Evolutionary conservation across 2,113 vertebrate species (phyloP).

Genomic region (Corythornis vintsioides): DNA sequence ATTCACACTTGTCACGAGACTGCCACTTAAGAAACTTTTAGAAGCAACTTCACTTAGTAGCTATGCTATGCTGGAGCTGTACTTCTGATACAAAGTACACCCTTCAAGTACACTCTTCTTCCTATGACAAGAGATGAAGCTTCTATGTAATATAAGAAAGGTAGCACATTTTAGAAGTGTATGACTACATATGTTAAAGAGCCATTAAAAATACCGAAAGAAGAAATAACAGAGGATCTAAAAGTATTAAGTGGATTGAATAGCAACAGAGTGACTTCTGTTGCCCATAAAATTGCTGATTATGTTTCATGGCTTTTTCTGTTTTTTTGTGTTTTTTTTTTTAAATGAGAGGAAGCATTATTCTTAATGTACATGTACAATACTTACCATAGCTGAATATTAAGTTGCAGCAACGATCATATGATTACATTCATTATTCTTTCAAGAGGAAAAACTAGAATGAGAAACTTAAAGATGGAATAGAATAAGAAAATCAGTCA

Average conservation of each 20-base stretch:
- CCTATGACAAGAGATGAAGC: neutral
- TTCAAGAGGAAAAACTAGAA: neutral
- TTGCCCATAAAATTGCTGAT: neutral
- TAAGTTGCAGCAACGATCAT: neutral
- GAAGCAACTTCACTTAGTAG: neutral
- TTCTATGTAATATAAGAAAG: neutral
- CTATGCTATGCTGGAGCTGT: neutral
- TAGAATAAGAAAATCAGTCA: slow-evolving; percentile 4
- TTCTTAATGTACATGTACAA: neutral
- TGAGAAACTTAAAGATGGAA: neutral
- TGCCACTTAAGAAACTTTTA: neutral
- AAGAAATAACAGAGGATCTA: neutral
- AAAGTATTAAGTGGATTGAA: neutral
- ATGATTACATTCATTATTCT: neutral
- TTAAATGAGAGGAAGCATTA: neutral
- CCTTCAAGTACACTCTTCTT: neutral
- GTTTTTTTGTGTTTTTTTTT: neutral
- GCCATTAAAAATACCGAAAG: neutral
- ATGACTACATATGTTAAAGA: neutral
- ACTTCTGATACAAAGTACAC: neutral
- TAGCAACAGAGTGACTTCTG: neutral
- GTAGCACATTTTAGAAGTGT: neutral
- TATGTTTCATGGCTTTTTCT: neutral
- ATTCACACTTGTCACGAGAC: neutral
- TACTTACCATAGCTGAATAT: neutral